Conservation (phyloP, 1,140 invertebrate species). For the Philotrypesis tridentata region DNA sequence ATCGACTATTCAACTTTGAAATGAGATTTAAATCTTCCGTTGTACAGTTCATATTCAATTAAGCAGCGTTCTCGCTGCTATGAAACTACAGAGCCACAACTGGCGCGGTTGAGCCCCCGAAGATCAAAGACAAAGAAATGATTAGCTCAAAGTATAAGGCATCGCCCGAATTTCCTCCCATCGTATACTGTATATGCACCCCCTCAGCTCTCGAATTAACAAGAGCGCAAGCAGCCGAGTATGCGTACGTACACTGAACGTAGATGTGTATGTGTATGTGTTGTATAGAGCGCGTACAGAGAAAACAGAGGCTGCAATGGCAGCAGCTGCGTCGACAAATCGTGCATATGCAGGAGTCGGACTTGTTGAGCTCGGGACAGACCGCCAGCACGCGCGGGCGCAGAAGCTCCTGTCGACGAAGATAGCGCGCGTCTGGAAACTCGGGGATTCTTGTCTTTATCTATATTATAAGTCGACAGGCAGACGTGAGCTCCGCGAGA, state of each 20-base stretch:
- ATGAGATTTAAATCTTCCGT: too few species aligned
- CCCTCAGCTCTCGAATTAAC: neutral
- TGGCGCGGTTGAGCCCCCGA: too few species aligned
- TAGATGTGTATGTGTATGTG: too few species aligned
- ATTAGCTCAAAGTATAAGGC: neutral
- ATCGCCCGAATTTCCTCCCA: neutral
- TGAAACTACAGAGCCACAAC: neutral
- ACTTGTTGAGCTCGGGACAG: conserved; percentile 16
- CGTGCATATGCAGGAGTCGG: neutral
- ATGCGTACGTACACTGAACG: too few species aligned
- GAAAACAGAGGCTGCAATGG: neutral
- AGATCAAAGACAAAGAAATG: conserved; percentile 25
- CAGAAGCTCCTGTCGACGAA: neutral
- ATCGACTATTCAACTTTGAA: too few species aligned
- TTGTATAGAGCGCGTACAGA: neutral
- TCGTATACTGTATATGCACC: neutral
- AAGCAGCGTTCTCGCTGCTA: neutral
- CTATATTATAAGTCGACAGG: neutral
- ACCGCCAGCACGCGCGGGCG: neutral
- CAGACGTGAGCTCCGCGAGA: neutral
- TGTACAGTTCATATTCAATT: conserved; percentile 12
- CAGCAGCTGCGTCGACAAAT: neutral
- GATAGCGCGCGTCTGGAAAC: conserved; percentile 11
- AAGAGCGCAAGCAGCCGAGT: neutral
- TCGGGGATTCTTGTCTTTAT: conserved; percentile 8